Percentiles rank a stretch among this genome's conserved stretches.
phyloP scores from a whole-genome alignment of 2,797 vertebrate genomes.

The Margarornis squamiger region DNA sequence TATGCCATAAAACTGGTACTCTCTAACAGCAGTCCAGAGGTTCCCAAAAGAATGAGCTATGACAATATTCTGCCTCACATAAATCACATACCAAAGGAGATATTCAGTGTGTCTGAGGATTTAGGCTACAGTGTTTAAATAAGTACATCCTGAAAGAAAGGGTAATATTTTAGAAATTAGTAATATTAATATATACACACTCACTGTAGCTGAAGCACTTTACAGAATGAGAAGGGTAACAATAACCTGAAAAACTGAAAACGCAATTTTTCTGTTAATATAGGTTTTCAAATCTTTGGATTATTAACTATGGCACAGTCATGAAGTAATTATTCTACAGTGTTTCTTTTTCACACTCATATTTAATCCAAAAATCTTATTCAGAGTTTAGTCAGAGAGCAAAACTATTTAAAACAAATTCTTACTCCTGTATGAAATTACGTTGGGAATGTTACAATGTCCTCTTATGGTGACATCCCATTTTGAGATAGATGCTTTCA shows the following conservation, averaged over 20 bases:
- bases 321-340: background rate
- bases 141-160: background rate
- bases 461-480: background rate
- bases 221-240: background rate
- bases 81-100: background rate
- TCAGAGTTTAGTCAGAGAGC: background rate
- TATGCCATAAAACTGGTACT: background rate
- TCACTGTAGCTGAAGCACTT: background rate
- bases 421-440: background rate
- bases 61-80: background rate
- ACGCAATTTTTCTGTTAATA: background rate
- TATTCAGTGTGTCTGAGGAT: background rate
- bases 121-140: background rate
- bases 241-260: background rate
- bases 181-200: background rate
- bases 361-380: conserved; percentile 1
- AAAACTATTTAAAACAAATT: background rate
- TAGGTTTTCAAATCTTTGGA: background rate
- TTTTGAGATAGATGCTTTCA: conserved; percentile 15
- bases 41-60: background rate
- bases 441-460: background rate
- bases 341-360: background rate
- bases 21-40: background rate
- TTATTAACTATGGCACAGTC: background rate
- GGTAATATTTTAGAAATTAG: background rate